phyloP scores from a whole-genome alignment of 1,140 invertebrate genomes.

The Drosophila serrata region DNA sequence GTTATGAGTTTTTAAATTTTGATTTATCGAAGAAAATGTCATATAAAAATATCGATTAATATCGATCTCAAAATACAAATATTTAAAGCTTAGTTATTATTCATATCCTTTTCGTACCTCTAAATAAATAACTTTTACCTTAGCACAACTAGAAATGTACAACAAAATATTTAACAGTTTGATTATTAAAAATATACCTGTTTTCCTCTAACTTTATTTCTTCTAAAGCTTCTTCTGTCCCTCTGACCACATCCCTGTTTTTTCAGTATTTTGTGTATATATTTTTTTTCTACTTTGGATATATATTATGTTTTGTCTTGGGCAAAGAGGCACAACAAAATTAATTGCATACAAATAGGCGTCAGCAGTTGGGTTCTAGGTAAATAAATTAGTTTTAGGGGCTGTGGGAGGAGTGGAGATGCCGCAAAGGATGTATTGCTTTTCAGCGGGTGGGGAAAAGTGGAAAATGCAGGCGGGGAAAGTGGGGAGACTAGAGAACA shows the following conservation, averaged over 20 bases:
- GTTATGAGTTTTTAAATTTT: too few relatives aligned
- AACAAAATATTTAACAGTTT: too few relatives aligned
- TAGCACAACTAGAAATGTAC: too few relatives aligned
- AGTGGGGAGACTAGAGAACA: background rate
- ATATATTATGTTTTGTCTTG: conserved; percentile 24
- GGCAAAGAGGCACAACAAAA: conserved; percentile 44
- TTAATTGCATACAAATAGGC: conserved; percentile 80
- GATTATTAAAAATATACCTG: too few relatives aligned
- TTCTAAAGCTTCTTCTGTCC: too few relatives aligned
- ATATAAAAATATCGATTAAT: too few relatives aligned
- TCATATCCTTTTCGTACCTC: too few relatives aligned
- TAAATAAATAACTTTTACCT: too few relatives aligned
- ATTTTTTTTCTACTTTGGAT: conserved; percentile 1
- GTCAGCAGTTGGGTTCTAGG: conserved; percentile 43
- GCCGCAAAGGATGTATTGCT: conserved; percentile 22
- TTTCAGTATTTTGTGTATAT: background rate
- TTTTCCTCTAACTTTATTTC: too few relatives aligned
- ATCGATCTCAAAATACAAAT: too few relatives aligned
- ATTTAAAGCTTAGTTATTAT: too few relatives aligned
- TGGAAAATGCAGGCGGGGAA: background rate
- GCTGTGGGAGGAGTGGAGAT: conserved; percentile 11
- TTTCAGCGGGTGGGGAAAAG: background rate
- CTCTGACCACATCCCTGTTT: background rate
- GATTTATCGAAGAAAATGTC: too few relatives aligned
- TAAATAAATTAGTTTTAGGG: conserved; percentile 59